Base-by-base conservation (phyloP, 2,888 invertebrate species). In the Orthosia gothica region DNA sequence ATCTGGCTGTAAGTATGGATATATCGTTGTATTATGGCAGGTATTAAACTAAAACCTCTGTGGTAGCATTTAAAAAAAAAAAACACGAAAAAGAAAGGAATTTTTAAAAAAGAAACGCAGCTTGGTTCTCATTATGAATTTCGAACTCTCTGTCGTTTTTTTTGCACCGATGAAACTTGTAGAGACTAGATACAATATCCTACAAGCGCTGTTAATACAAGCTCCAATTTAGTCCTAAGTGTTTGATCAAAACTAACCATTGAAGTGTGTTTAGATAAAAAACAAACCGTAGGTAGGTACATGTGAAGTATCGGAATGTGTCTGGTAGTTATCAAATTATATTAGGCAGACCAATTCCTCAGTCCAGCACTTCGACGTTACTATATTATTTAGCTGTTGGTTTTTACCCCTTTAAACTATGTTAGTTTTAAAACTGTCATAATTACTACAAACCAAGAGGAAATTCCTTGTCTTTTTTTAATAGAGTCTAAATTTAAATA, bases 291-390 rank as follows among this genome's bases (percentile, higher is more conserved):
- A n/a, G n/a, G n/a, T n/a, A n/a, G n/a, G 23, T 61, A 61, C 15
- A 11, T 26, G 1, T 45, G 23, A 70, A 40, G 23, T 26, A 18
- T 71, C 49, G 45, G 18, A 72, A 72, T 72, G 72, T 47, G 20
- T 72, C 72, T 72, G 71, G 40, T 72, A 58, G 23, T 45, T 58
- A 72, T 72, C 72, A 59, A 52, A 71, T 50, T 20, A 49, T 49
- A 40, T 70, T 58, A 71, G 32, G 23, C 55, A 49, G 20, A 49
- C 32, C 23, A 23, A 57, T 32, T 40, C 55, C 62, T 62, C 47
- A 68, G 47, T 20, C 16, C 20, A 70, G 55, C 70, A 70, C 55
- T 70, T 70, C n/a, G n/a, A n/a, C 13, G 7, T 16, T 16, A 16
- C 52, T 18, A 32, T 26, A 20, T 26, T 47, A 45, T 45, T 52